phyloP scores from a whole-genome alignment of 2,888 invertebrate genomes.

The Drosophila borealis region DNA sequence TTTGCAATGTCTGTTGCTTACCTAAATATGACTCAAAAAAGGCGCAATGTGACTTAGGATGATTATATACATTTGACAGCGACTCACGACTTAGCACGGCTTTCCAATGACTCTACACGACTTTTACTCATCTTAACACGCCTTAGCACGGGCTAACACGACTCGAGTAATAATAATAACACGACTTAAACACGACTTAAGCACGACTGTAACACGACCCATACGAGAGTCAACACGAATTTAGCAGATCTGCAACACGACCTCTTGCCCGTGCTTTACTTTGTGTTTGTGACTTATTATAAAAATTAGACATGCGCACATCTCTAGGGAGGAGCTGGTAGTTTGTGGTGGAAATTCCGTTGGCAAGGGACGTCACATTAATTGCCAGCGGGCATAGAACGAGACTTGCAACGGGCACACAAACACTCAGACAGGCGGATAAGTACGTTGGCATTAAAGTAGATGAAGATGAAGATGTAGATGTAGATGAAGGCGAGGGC shows the following conservation, averaged over 20 bases:
- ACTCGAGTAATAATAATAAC: neutral
- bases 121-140: too few species aligned
- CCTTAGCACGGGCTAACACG: neutral
- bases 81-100: too few species aligned
- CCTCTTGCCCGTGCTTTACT: neutral
- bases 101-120: too few species aligned
- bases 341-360: slow-evolving; percentile 38
- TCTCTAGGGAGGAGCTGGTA: slow-evolving; percentile 7
- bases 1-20: too few species aligned
- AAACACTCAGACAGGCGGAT: slow-evolving; percentile 54
- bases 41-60: too few species aligned
- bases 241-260: neutral
- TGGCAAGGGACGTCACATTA: slow-evolving; percentile 64
- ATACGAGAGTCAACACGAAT: slow-evolving; percentile 1
- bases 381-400: slow-evolving; percentile 58
- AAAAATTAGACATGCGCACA: slow-evolving; percentile 11
- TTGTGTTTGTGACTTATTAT: slow-evolving; percentile 1
- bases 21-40: too few species aligned
- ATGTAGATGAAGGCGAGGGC: slow-evolving; percentile 4
- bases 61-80: too few species aligned
- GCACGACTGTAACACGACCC: slow-evolving; percentile 1
- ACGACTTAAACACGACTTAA: neutral
- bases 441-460: slow-evolving; percentile 40
- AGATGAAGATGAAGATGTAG: slow-evolving; percentile 35
- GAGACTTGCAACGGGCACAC: slow-evolving; percentile 52